Evolutionary conservation across 2,888 invertebrate genomes (phyloP).

Genomic region (Scaptomyza reducta): DNA sequence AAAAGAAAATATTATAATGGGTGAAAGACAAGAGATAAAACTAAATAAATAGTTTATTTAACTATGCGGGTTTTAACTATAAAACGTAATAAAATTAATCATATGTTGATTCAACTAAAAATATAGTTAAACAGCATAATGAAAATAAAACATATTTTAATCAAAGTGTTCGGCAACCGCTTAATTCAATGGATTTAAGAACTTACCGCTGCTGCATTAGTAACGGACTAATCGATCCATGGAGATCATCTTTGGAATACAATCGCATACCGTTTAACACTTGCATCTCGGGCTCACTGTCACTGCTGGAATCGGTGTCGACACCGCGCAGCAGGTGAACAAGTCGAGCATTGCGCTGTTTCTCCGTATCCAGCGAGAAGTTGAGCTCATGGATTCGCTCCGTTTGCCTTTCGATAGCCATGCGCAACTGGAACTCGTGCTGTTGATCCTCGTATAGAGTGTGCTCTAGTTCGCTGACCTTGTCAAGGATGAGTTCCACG

Average conservation of each 20-base stretch:
- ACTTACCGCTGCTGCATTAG: constrained; percentile 80
- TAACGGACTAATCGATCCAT: constrained; percentile 78
- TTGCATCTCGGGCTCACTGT: constrained; percentile 48
- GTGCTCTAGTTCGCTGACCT: constrained; percentile 76
- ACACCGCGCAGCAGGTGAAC: constrained; percentile 76
- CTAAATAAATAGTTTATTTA: too few relatives aligned
- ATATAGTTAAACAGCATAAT: too few relatives aligned
- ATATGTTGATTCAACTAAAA: too few relatives aligned
- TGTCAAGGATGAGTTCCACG: constrained; percentile 65
- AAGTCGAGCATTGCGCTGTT: constrained; percentile 76
- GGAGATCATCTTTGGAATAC: constrained; percentile 36
- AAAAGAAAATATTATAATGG: background rate
- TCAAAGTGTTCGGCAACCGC: too few relatives aligned
- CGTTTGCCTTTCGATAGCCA: constrained; percentile 71
- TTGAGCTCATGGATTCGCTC: constrained; percentile 71
- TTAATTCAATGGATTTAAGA: too few relatives aligned
- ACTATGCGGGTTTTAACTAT: too few relatives aligned
- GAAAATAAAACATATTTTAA: too few relatives aligned
- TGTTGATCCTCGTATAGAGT: constrained; percentile 77
- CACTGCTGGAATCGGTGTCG: constrained; percentile 67
- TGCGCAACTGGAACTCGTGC: constrained; percentile 72
- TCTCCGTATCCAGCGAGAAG: constrained; percentile 76
- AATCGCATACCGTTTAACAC: constrained; percentile 30
- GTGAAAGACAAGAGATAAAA: too few relatives aligned
- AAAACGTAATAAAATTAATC: too few relatives aligned